Evolutionary conservation across 2,113 vertebrate genomes (phyloP).

Genomic region (Channa maculata): DNA sequence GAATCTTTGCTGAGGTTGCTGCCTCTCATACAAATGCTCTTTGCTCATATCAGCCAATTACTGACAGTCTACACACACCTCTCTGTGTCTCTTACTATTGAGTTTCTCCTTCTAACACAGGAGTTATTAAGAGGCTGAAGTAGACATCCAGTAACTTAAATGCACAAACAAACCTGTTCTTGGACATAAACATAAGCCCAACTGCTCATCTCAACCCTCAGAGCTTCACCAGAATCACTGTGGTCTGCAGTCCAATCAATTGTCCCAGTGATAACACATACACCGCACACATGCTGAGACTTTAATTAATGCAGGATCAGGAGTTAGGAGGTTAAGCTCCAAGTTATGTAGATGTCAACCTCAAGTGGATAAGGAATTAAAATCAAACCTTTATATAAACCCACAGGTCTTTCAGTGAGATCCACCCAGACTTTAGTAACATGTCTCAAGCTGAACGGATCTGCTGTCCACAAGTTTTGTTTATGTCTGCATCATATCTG

Average conservation of each 20-base stretch:
- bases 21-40: conserved; percentile 23
- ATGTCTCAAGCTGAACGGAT: neutral
- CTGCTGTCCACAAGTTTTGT: neutral
- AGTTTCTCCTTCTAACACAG: neutral
- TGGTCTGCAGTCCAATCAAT: too few species aligned
- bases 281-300: neutral
- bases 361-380: neutral
- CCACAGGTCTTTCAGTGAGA: neutral
- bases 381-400: conserved; percentile 7
- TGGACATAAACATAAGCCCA: too few species aligned
- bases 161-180: neutral
- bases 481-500: too few species aligned
- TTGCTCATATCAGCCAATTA: conserved; percentile 57
- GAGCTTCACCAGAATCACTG: neutral
- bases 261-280: too few species aligned
- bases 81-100: neutral
- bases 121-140: neutral
- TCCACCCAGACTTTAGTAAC: neutral
- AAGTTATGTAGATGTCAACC: neutral
- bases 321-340: neutral
- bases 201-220: neutral
- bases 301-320: neutral
- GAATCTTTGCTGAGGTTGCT: conserved; percentile 30
- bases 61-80: conserved; percentile 8
- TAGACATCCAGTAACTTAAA: neutral